Conservation (phyloP, 2,113 vertebrate species). For the Oplegnathus fasciatus region DNA sequence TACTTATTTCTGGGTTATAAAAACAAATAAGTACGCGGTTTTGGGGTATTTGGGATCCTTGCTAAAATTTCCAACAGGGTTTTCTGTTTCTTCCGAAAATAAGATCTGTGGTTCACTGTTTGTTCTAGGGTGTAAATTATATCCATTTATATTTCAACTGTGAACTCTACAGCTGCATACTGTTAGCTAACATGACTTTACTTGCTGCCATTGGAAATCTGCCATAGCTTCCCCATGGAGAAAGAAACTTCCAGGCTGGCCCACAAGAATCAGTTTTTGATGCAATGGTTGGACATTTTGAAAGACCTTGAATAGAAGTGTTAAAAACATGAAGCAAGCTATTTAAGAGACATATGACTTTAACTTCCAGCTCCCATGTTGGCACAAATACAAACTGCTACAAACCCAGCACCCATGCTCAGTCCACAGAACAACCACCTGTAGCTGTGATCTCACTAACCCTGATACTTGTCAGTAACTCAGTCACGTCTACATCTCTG, state of each 20-base stretch:
- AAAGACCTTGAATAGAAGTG: background rate
- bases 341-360: background rate
- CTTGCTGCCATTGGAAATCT: background rate
- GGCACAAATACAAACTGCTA: background rate
- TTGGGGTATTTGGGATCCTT: too few species aligned
- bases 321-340: too few species aligned
- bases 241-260: background rate
- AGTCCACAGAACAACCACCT: background rate
- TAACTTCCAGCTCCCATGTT: background rate
- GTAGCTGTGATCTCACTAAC: constrained; percentile 44
- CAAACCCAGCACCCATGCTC: too few species aligned
- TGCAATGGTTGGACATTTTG: background rate
- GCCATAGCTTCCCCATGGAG: too few species aligned
- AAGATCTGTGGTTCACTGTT: too few species aligned
- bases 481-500: constrained; percentile 24
- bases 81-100: too few species aligned
- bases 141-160: background rate
- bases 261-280: too few species aligned
- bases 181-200: background rate
- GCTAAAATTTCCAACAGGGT: too few species aligned
- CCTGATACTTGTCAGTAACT: constrained; percentile 35
- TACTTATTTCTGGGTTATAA: too few species aligned
- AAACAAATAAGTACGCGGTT: too few species aligned
- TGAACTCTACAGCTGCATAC: background rate
- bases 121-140: too few species aligned